Evolutionary conservation across 2,888 invertebrate species (phyloP).

Genomic region (Caenorhabditis angaria): DNA sequence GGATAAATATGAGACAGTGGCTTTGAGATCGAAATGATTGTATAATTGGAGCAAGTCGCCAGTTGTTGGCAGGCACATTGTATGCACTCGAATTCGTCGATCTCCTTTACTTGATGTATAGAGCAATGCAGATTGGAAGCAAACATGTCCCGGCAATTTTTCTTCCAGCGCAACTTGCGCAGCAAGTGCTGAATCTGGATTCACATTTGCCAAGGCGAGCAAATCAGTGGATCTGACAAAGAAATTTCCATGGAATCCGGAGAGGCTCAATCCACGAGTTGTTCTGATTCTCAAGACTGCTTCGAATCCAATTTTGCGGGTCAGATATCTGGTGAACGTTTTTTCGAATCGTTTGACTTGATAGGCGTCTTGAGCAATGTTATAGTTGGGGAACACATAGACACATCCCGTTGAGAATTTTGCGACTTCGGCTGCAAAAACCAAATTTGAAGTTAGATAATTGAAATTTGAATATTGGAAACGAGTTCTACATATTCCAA

Average conservation of each 20-base stretch:
- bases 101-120: conserved; percentile 96
- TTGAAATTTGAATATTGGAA: background rate
- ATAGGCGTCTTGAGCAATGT: conserved; percentile 70
- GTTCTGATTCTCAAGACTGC: conserved; percentile 79
- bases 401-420: conserved; percentile 94
- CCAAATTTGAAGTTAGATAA: too few relatives aligned
- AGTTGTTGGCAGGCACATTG: conserved; percentile 90
- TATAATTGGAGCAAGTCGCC: conserved; percentile 86
- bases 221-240: conserved; percentile 97
- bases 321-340: conserved; percentile 86
- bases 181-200: conserved; percentile 96
- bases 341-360: conserved; percentile 81
- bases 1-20: conserved; percentile 84
- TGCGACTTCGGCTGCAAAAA: conserved; percentile 81
- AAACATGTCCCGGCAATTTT: conserved; percentile 84
- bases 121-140: conserved; percentile 95
- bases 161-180: conserved; percentile 96
- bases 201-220: conserved; percentile 92
- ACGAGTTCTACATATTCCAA: background rate
- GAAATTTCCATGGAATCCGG: conserved; percentile 99
- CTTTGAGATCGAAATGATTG: conserved; percentile 87
- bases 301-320: conserved; percentile 96
- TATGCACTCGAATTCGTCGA: conserved; percentile 95
- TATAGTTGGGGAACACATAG: conserved; percentile 87
- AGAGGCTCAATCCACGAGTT: conserved; percentile 82